Percentiles rank a stretch among this genome's conserved stretches.
Conservation (phyloP, 2,888 invertebrate genomes). For the Tiphia femorata region DNA sequence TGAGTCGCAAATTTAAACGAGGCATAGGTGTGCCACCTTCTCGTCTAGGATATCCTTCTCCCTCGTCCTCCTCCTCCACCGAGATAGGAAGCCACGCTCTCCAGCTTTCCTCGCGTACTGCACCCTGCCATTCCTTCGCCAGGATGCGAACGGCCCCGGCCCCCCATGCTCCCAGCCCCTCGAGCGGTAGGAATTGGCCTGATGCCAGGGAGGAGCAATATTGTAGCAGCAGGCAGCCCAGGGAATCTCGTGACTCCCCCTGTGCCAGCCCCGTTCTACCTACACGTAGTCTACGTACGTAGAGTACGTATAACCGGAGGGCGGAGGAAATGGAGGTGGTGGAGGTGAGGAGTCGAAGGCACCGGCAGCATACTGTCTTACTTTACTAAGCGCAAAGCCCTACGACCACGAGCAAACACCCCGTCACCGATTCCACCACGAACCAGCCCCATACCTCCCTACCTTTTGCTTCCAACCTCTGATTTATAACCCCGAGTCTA, state of each 20-base stretch:
- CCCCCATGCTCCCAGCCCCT: neutral
- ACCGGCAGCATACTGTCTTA: conserved; percentile 45
- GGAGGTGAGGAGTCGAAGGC: conserved; percentile 8
- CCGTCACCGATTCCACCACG: neutral
- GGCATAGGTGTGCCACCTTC: conserved; percentile 18
- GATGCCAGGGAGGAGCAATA: conserved; percentile 55
- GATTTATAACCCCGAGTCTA: conserved; percentile 43
- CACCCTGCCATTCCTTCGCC: neutral
- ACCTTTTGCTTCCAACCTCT: too few relatives aligned
- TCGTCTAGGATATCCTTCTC: conserved; percentile 23
- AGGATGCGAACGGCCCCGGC: too few relatives aligned
- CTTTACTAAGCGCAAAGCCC: conserved; percentile 41
- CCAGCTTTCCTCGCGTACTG: neutral
- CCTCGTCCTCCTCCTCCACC: too few relatives aligned
- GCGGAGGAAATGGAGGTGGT: neutral
- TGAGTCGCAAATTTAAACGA: conserved; percentile 38
- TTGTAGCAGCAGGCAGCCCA: conserved; percentile 51
- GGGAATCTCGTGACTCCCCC: conserved; percentile 44
- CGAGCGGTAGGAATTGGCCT: conserved; percentile 40
- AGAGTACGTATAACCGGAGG: conserved; percentile 15
- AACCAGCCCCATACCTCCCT: neutral
- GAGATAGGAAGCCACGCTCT: conserved; percentile 16
- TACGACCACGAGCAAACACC: conserved; percentile 36
- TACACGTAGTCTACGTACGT: conserved; percentile 24
- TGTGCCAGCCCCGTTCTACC: conserved; percentile 42